Evolutionary conservation across 2,888 invertebrate genomes (phyloP).

Genomic region (Nomada flava): DNA sequence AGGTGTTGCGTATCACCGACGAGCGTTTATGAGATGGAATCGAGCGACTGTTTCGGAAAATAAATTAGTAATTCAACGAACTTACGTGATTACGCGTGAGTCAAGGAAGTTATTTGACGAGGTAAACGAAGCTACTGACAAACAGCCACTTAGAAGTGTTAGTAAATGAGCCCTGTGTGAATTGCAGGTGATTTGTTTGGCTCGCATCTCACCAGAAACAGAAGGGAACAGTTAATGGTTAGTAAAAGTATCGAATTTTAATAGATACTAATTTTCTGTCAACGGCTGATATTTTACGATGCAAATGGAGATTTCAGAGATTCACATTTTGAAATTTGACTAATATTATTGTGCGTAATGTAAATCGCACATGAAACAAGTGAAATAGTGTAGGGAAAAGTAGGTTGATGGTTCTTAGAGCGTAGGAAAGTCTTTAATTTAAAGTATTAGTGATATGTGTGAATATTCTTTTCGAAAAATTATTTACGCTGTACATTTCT

Average conservation of each 20-base stretch:
- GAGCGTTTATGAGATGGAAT: conserved; percentile 4
- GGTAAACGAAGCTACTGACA: not conserved
- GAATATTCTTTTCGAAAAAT: too few relatives aligned
- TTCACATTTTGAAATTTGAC: too few relatives aligned
- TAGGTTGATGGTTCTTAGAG: too few relatives aligned
- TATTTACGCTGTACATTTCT: too few relatives aligned
- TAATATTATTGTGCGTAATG: too few relatives aligned
- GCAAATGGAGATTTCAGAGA: too few relatives aligned
- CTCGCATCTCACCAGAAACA: conserved; percentile 16
- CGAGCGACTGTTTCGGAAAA: conserved; percentile 5
- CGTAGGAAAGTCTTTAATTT: too few relatives aligned
- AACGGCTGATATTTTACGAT: too few relatives aligned
- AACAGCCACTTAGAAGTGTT: not conserved
- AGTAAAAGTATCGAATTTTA: not conserved
- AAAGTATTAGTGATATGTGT: too few relatives aligned
- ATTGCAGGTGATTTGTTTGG: not conserved
- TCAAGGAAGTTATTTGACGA: conserved; percentile 6
- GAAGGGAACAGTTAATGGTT: not conserved
- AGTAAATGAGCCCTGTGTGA: not conserved
- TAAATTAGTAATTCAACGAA: conserved; percentile 16
- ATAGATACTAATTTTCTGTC: too few relatives aligned
- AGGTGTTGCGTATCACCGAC: conserved; percentile 15
- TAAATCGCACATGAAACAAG: too few relatives aligned
- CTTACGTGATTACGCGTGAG: conserved; percentile 14
- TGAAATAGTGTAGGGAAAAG: too few relatives aligned